phyloP scores from a whole-genome alignment of 2,113 vertebrate genomes.

The Oceanites oceanicus region DNA sequence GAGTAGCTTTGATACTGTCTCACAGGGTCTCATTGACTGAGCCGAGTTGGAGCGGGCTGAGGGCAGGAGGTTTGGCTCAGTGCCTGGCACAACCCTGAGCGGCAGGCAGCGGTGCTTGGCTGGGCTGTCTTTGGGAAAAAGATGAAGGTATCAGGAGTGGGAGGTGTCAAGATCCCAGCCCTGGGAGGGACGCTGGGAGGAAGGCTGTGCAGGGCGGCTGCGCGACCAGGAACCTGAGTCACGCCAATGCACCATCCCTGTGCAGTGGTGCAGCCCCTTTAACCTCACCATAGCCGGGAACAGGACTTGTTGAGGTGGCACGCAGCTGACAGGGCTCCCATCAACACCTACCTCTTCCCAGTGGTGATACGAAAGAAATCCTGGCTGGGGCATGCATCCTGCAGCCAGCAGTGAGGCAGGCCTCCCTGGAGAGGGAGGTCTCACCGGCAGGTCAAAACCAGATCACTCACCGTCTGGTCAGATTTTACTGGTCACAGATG shows the following conservation, averaged over 20 bases:
- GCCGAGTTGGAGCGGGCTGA: neutral
- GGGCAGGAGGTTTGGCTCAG: neutral
- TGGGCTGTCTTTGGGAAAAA: neutral
- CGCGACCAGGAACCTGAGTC: neutral
- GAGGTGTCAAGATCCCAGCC: neutral
- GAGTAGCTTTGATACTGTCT: neutral
- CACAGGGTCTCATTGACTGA: fast-evolving
- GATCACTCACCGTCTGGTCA: fast-evolving
- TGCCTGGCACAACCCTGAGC: neutral
- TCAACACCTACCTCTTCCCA: neutral
- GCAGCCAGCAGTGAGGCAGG: neutral
- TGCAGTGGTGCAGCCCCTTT: fast-evolving
- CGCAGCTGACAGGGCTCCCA: neutral
- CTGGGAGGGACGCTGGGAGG: neutral
- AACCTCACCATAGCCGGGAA: neutral
- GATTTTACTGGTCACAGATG: neutral
- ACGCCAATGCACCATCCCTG: fast-evolving
- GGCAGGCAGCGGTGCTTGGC: neutral
- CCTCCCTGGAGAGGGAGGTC: neutral
- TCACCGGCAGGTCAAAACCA: neutral
- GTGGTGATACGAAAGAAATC: fast-evolving
- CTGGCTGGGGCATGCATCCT: neutral
- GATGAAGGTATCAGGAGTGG: neutral
- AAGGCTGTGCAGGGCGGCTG: neutral
- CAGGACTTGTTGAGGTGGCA: neutral